Conservation (phyloP, 2,113 vertebrate species). For the Butastur rufipennis region DNA sequence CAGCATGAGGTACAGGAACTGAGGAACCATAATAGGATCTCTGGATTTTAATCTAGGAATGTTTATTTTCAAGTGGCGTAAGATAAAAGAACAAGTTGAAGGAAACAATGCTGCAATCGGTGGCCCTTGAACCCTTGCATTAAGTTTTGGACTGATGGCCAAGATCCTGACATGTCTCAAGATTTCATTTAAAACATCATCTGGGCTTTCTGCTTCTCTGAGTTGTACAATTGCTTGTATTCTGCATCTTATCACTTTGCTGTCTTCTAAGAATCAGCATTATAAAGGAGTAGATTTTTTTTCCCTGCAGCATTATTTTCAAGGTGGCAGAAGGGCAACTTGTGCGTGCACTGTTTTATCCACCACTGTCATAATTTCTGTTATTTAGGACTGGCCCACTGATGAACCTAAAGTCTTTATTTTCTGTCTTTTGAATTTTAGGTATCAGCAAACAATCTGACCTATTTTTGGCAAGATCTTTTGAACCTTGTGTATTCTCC, state of each 20-base stretch:
- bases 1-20: not conserved
- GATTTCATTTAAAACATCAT: not conserved
- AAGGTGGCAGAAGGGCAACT: not conserved
- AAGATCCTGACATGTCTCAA: not conserved
- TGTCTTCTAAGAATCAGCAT: not conserved
- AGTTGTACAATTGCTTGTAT: not conserved
- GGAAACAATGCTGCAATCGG: not conserved
- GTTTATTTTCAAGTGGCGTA: not conserved
- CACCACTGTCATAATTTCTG: not conserved
- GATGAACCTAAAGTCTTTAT: not conserved
- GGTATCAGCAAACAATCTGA: not conserved
- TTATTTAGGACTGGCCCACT: not conserved
- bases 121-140: not conserved
- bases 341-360: not conserved
- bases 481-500: not conserved
- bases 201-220: not conserved
- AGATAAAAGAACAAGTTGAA: not conserved
- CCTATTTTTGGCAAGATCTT: not conserved
- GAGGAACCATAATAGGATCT: not conserved
- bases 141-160: not conserved
- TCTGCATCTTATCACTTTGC: not conserved
- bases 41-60: not conserved
- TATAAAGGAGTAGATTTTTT: not conserved
- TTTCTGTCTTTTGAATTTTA: not conserved
- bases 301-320: not conserved